phyloP scores from a whole-genome alignment of 2,113 vertebrate species.

The Loxodonta africana region DNA sequence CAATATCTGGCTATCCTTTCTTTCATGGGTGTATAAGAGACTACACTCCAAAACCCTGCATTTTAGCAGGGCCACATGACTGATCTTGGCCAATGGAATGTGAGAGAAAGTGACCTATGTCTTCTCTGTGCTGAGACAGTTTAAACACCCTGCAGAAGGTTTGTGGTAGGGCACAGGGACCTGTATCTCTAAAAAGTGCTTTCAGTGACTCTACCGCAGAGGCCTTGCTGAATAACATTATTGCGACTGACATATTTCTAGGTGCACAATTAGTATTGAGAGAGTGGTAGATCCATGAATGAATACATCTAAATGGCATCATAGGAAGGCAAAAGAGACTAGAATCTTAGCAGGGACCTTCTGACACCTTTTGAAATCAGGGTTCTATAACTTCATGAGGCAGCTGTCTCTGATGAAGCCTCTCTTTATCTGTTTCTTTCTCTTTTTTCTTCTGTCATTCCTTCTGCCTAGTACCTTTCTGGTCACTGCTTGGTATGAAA shows the following conservation, averaged over 20 bases:
- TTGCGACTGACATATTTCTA: background rate
- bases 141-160: background rate
- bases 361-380: background rate
- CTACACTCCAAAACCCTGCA: rapidly evolving
- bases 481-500: background rate
- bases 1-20: background rate
- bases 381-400: background rate
- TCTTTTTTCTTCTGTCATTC: background rate
- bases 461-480: background rate
- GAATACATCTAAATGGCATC: background rate
- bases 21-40: background rate
- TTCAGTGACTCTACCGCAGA: background rate
- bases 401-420: background rate
- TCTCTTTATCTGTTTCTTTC: background rate
- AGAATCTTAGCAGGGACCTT: background rate
- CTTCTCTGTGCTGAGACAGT: background rate
- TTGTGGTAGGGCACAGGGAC: background rate
- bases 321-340: background rate
- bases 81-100: background rate
- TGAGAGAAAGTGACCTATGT: background rate
- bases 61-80: background rate
- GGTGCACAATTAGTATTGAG: background rate
- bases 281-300: background rate
- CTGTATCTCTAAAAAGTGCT: background rate
- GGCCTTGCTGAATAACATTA: background rate